These are phyloP conservation scores for Hippasteria phrygiana DNA, from an alignment of 53 echinoderm and acorn worm genomes.

Conservation along the genomic window DNA sequence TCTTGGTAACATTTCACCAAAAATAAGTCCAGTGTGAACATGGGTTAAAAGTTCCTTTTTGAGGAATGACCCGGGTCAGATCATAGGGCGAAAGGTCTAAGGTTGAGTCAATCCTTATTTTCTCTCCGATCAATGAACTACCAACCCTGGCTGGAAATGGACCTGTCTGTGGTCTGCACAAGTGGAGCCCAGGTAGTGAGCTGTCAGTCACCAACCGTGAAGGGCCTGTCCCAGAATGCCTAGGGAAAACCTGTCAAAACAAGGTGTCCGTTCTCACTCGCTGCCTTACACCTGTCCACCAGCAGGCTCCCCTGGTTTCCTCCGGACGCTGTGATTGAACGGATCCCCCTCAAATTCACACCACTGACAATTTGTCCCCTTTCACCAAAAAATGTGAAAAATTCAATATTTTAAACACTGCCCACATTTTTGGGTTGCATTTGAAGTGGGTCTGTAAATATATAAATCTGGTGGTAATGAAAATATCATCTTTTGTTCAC, in stretches of 20 bases:
- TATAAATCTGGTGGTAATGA: not conserved
- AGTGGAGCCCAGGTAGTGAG: not conserved
- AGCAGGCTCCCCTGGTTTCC: not conserved
- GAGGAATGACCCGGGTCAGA: not conserved
- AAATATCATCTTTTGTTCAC: slow-evolving; percentile 12
- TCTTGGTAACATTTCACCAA: no score
- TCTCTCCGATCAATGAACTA: slow-evolving; percentile 16
- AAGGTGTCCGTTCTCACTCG: slow-evolving; percentile 32
- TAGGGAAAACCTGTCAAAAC: slow-evolving; percentile 54
- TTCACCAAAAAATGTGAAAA: slow-evolving; percentile 8
- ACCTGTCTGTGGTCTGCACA: not conserved
- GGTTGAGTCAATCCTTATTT: slow-evolving; percentile 1
- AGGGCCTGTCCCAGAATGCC: slow-evolving; percentile 42
- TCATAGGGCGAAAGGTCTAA: not conserved
- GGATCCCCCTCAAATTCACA: slow-evolving; percentile 12
- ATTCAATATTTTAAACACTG: slow-evolving; percentile 33
- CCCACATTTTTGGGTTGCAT: not conserved
- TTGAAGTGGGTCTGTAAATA: not conserved
- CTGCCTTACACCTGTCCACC: slow-evolving; percentile 37
- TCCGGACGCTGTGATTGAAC: not conserved
- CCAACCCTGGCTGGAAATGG: not conserved
- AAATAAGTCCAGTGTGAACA: no score
- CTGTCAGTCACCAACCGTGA: slow-evolving; percentile 48
- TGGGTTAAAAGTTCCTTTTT: not conserved
- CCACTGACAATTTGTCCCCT: not conserved